Base-by-base conservation (phyloP, 2,797 vertebrate species). In the Accipiter fasciatus region DNA sequence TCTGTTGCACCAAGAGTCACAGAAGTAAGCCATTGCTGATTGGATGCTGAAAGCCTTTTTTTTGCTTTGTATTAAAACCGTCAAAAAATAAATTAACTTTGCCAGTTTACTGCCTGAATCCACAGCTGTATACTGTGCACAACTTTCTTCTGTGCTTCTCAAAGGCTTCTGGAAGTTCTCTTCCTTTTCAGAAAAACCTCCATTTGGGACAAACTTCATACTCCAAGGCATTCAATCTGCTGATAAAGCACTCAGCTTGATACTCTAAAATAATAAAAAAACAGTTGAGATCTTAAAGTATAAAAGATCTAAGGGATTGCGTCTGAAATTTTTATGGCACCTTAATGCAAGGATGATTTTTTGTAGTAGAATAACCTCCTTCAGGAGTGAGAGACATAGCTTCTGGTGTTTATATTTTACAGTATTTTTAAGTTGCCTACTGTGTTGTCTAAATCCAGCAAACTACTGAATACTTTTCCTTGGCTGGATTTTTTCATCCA, bases 91-190 rank as follows among this genome's bases (percentile, higher is more conserved):
- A 75, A 54, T 28, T 39, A 37, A 31, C 11, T 7, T 58, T 75
- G 8, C 6, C 4, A 26, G 7, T 55, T 91, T 57, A 65, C 22
- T 86, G 54, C 11, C 44, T 79, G 39, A 22, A 62, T 84, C 35
- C 28, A 47, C 31, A 58, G 13, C 15, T 75, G 59, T 7, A 35
- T 55, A 21, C 5, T 19, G 6, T 29, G 10, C 14, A 33, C 6
- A 50, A 4, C 1, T 2, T 33, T 75, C 5, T 73, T 62, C n/a
- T 35, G 2, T 42, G 8, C 2, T 2, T 49, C 22, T 59, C 66
- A 84, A 33, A 84, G 42, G 7, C 10, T 79, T 72, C 33, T 58
- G 15, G 20, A 67, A 33, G 5, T 3, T 76, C 24, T 71, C 37
- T 35, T 67, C 2, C 4, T 47, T 87, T 89, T 78, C 47, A 85